A percentile compares a stretch with the other conserved stretches of the same genome.
phyloP scores from a whole-genome alignment of 2,888 invertebrate genomes.

The Meteorus colon region DNA sequence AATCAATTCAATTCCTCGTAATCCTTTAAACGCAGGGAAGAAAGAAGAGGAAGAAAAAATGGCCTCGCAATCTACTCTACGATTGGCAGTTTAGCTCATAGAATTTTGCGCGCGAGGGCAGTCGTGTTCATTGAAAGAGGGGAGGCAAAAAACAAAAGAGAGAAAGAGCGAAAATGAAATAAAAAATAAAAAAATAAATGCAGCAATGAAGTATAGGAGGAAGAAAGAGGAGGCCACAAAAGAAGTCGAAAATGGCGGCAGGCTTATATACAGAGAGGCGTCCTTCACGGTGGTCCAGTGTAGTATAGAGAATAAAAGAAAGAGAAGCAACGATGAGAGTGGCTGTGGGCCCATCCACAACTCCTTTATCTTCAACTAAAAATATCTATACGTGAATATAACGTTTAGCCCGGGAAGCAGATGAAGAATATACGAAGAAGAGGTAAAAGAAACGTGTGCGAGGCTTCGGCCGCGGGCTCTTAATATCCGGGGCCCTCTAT shows the following conservation, averaged over 20 bases:
- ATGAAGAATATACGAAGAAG: conserved; percentile 24
- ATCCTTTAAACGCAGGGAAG: conserved; percentile 10
- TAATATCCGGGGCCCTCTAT: conserved; percentile 47
- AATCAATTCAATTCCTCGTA: conserved; percentile 25
- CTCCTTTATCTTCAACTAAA: conserved; percentile 45
- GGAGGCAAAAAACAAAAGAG: neutral
- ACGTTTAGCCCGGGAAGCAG: conserved; percentile 38
- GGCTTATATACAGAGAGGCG: conserved; percentile 47
- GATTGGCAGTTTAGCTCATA: conserved; percentile 49
- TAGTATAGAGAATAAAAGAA: conserved; percentile 28
- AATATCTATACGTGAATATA: neutral
- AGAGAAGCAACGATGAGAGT: conserved; percentile 51
- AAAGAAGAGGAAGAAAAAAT: neutral
- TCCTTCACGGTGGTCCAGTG: conserved; percentile 70
- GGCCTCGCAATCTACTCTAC: conserved; percentile 6
- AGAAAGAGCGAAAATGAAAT: neutral
- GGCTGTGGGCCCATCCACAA: conserved; percentile 59
- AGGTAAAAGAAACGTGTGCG: conserved; percentile 24
- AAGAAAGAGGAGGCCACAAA: conserved; percentile 52
- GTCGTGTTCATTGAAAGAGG: conserved; percentile 1
- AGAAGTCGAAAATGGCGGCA: conserved; percentile 37
- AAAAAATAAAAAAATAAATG: neutral
- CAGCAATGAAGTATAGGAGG: neutral
- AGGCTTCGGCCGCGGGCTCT: conserved; percentile 44
- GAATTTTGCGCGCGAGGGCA: conserved; percentile 42